Evolutionary conservation across 2,888 invertebrate genomes (phyloP).

Genomic region (Aspidapion aeneum): DNA sequence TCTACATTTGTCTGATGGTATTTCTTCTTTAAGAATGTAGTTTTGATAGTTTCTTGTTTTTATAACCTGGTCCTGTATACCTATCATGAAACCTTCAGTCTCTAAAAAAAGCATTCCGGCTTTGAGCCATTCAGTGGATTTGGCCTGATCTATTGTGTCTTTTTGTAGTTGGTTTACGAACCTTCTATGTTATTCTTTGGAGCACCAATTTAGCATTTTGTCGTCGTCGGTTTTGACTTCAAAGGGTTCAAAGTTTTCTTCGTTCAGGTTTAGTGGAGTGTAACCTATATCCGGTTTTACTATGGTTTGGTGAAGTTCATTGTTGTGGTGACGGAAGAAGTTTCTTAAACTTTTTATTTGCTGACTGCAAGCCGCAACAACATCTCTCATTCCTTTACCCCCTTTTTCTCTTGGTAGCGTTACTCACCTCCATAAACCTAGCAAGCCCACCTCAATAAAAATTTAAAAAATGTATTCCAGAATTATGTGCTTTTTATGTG

Average conservation of each 20-base stretch:
- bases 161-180: not conserved
- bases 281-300: not conserved
- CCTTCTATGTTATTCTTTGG: not conserved
- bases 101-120: constrained; percentile 1
- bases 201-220: not conserved
- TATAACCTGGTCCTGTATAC: constrained; percentile 2
- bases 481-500: too few relatives aligned
- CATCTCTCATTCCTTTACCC: not conserved
- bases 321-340: not conserved
- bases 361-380: not conserved
- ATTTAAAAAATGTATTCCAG: too few relatives aligned
- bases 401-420: not conserved
- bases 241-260: not conserved
- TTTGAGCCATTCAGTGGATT: not conserved
- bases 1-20: not conserved
- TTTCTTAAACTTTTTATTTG: constrained; percentile 1
- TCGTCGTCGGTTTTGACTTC: not conserved
- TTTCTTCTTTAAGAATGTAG: not conserved
- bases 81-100: not conserved
- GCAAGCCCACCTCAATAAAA: too few relatives aligned
- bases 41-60: constrained; percentile 1
- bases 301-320: not conserved
- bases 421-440: too few relatives aligned
- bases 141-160: not conserved
- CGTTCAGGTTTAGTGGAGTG: not conserved